Percentiles rank a stretch among this genome's conserved stretches.
phyloP scores from a whole-genome alignment of 2,888 invertebrate genomes.

The Agriopis aurantiaria region DNA sequence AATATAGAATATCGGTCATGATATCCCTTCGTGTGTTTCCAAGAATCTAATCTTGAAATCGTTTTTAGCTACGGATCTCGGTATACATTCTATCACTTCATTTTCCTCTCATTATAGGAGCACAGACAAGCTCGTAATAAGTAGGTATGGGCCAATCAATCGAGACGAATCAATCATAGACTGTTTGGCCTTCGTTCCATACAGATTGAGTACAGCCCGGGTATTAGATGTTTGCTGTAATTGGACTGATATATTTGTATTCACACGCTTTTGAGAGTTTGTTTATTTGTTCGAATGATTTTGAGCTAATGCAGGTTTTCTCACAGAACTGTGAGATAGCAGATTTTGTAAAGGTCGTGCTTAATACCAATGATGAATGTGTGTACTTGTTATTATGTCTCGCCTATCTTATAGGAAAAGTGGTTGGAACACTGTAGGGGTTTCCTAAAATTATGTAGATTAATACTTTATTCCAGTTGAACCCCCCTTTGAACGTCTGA shows the following conservation, averaged over 20 bases:
- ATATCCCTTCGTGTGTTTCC: slow-evolving; percentile 50
- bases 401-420: no score
- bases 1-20: background rate
- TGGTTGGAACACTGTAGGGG: no score
- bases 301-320: background rate
- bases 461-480: no score
- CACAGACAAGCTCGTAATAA: slow-evolving; percentile 40
- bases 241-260: slow-evolving; percentile 16
- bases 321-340: background rate
- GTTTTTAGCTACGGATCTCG: slow-evolving; percentile 55
- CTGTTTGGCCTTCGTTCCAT: slow-evolving; percentile 21
- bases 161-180: slow-evolving; percentile 43
- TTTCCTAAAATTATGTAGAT: no score
- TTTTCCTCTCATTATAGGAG: slow-evolving; percentile 28
- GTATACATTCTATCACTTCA: slow-evolving; percentile 43
- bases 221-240: slow-evolving; percentile 19
- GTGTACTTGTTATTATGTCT: no score
- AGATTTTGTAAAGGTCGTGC: no score
- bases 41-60: slow-evolving; percentile 48
- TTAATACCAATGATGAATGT: no score
- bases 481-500: no score
- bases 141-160: slow-evolving; percentile 39
- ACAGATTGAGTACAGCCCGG: slow-evolving; percentile 15
- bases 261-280: slow-evolving; percentile 18
- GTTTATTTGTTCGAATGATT: background rate